Evolutionary conservation across 2,797 vertebrate species (phyloP).

Genomic region (Fratercula arctica): DNA sequence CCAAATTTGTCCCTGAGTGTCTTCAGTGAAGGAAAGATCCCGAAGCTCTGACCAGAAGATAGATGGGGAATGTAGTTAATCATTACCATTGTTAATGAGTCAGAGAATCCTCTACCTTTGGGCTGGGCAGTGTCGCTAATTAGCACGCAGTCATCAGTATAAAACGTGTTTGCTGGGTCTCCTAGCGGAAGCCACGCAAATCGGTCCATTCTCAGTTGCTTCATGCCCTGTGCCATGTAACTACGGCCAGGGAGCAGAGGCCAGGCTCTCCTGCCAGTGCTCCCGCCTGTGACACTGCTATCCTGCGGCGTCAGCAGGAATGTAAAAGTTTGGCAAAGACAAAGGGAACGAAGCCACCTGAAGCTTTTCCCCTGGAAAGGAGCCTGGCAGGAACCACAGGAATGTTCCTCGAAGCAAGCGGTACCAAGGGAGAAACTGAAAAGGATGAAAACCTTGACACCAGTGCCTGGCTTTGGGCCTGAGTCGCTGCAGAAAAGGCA

Average conservation of each 20-base stretch:
- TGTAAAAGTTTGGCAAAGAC: constrained; percentile 35
- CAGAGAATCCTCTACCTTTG: background rate
- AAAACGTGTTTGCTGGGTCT: background rate
- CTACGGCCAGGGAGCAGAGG: background rate
- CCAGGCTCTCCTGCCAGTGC: background rate
- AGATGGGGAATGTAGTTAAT: background rate
- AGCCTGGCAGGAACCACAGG: constrained; percentile 47
- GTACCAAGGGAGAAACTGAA: background rate
- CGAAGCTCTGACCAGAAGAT: background rate
- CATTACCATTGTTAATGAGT: background rate
- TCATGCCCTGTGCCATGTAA: background rate
- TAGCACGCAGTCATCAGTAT: background rate
- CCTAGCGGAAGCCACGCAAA: background rate
- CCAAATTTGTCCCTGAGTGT: background rate
- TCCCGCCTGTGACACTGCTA: background rate
- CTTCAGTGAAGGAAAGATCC: background rate
- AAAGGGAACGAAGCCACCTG: constrained; percentile 51
- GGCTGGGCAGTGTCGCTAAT: background rate
- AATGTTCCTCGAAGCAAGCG: constrained; percentile 35
- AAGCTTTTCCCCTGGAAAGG: constrained; percentile 41
- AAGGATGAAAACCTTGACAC: background rate
- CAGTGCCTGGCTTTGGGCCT: background rate
- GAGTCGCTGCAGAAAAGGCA: background rate
- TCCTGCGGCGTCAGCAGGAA: background rate
- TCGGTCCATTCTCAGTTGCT: background rate